Base-by-base conservation (phyloP, 1,140 invertebrate species). In the Whitmania pigra region DNA sequence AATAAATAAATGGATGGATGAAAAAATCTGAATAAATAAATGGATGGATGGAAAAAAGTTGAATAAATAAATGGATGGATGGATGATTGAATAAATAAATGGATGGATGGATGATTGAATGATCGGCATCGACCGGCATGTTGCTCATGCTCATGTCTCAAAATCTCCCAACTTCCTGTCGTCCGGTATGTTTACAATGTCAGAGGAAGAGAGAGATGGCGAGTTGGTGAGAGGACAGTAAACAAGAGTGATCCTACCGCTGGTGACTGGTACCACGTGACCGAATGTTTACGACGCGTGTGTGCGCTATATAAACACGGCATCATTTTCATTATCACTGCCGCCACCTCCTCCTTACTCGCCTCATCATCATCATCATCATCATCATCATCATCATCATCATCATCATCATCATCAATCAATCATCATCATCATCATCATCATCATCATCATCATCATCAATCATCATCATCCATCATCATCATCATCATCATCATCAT, bases 401-500 rank as follows among this genome's bases (percentile, higher is more conserved):
- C 57, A 4, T 63, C 57, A 7, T 31, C 57, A 0, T 63, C 2
- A 2, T 36, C 31, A 36, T 36, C 31, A 60, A 7, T 7, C 17
- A 5, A 36, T 36, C 31, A 36, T 36, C 31, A 36, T 36, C 31
- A 6, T 36, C 31, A 36, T 36, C 31, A 36, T 36, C 31, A 6
- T 36, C 31, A 6, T 36, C 31, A 6, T 36, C 31, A 36, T 36
- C 31, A 36, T 36, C 31, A 3, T 36, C 31, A 36, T 36, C 31
- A 6, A 6, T 36, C 31, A 36, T 36, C 31, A 36, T 36, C 31
- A 3, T 36, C 31, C 31, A 6, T 36, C 31, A 6, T 57, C 54
- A n/a, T 57, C 25, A 57, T 57, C 54, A 57, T 9, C 54, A 57
- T 57, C 54, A 57, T 57, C 20, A 57, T 57, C 54, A 57, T 57